phyloP scores from a whole-genome alignment of 2,888 invertebrate genomes.

The Ganaspis brasiliensis region DNA sequence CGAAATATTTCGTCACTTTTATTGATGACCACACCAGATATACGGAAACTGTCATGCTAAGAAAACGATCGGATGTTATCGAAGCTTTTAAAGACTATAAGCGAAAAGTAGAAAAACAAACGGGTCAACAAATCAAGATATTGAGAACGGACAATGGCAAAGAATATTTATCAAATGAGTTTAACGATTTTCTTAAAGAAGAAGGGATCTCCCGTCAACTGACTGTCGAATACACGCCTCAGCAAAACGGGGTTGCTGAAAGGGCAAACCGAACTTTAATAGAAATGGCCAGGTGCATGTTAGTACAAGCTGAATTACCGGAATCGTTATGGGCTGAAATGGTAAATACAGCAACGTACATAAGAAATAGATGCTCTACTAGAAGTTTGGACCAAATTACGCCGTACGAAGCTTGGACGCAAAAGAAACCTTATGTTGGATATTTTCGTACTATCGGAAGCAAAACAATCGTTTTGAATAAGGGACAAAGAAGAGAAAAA shows the following conservation, averaged over 20 bases:
- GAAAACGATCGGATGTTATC: slow-evolving; percentile 51
- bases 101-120: slow-evolving; percentile 48
- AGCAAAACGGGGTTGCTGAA: slow-evolving; percentile 71
- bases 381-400: slow-evolving; percentile 55
- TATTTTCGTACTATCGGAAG: slow-evolving; percentile 59
- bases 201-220: slow-evolving; percentile 55
- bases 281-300: slow-evolving; percentile 61
- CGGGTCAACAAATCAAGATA: slow-evolving; percentile 48
- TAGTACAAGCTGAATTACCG: slow-evolving; percentile 62
- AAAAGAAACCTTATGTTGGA: slow-evolving; percentile 46
- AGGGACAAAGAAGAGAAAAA: slow-evolving; percentile 53
- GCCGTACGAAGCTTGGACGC: slow-evolving; percentile 57
- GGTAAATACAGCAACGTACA: slow-evolving; percentile 62
- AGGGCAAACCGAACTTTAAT: slow-evolving; percentile 58
- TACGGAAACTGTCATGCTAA: slow-evolving; percentile 47
- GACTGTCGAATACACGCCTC: slow-evolving; percentile 61
- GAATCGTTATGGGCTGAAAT: slow-evolving; percentile 71
- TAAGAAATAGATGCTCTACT: slow-evolving; percentile 66
- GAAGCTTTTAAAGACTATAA: slow-evolving; percentile 56
- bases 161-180: slow-evolving; percentile 56
- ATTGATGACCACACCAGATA: slow-evolving; percentile 54
- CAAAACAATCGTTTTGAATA: slow-evolving; percentile 56
- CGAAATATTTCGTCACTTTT: slow-evolving; percentile 58
- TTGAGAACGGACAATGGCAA: slow-evolving; percentile 56
- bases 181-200: slow-evolving; percentile 46